Evolutionary conservation across 2,888 invertebrate genomes (phyloP).

Genomic region (Eupithecia subfuscata): DNA sequence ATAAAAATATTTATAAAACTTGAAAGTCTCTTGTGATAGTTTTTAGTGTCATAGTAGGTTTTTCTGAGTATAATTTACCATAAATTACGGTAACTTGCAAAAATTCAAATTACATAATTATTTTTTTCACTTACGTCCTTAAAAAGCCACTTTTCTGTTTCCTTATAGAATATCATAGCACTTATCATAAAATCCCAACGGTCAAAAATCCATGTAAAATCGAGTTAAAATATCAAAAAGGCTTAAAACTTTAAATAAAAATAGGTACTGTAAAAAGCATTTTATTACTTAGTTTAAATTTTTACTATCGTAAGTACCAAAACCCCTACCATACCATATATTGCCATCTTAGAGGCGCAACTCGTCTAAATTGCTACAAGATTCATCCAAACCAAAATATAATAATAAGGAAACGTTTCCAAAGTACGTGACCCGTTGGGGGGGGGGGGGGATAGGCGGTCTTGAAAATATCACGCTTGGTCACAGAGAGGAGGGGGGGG

Average conservation of each 20-base stretch:
- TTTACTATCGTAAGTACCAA: background rate
- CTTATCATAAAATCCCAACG: background rate
- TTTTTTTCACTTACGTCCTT: background rate
- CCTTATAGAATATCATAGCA: background rate
- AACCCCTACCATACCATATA: background rate
- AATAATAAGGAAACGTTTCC: background rate
- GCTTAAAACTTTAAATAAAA: background rate
- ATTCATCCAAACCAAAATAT: background rate
- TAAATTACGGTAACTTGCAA: background rate
- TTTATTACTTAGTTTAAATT: background rate
- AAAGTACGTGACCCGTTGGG: no score
- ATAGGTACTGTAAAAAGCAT: background rate
- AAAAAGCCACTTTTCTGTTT: background rate
- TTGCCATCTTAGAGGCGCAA: background rate
- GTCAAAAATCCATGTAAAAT: constrained; percentile 3
- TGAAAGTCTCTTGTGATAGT: background rate
- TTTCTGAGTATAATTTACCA: background rate
- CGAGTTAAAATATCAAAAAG: background rate
- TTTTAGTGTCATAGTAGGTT: background rate
- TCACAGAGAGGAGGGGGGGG: no score
- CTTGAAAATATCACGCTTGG: no score
- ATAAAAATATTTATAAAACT: background rate
- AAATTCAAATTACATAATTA: background rate
- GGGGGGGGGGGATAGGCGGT: no score
- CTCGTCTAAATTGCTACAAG: background rate